These are phyloP conservation scores for Drosophila navojoa DNA, from an alignment of 1,140 invertebrate genomes.

Conservation along the genomic window DNA sequence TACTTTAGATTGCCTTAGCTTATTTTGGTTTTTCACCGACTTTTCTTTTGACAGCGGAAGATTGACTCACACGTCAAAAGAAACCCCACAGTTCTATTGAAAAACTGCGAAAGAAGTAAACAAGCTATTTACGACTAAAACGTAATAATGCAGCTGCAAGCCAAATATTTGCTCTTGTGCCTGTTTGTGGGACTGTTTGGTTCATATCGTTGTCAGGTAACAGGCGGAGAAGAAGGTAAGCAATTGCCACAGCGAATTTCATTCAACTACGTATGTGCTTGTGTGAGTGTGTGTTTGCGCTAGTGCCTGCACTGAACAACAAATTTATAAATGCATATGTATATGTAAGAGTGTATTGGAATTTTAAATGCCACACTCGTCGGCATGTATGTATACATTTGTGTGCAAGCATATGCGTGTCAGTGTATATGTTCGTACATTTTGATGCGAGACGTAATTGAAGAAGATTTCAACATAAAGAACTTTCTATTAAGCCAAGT, in stretches of 20 bases:
- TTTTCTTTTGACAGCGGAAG: constrained; percentile 23
- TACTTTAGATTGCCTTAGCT: neutral
- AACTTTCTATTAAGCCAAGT: constrained; percentile 38
- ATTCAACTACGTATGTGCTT: constrained; percentile 12
- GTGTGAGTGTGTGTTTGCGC: constrained; percentile 6
- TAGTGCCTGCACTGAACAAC: constrained; percentile 25
- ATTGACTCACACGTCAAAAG: constrained; percentile 43
- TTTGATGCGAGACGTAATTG: constrained; percentile 27
- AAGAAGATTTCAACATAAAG: constrained; percentile 38
- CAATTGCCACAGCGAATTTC: constrained; percentile 41
- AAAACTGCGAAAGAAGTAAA: constrained; percentile 48
- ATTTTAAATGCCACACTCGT: constrained; percentile 57
- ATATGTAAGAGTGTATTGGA: constrained; percentile 29
- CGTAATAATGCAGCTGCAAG: constrained; percentile 63
- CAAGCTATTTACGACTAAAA: constrained; percentile 41
- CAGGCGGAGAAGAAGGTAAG: constrained; percentile 61
- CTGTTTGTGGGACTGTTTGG: constrained; percentile 70
- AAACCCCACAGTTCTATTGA: constrained; percentile 30
- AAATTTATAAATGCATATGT: constrained; percentile 21
- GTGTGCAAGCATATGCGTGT: neutral
- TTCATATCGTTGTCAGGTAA: constrained; percentile 37
- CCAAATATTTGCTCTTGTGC: constrained; percentile 68
- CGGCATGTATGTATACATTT: neutral
- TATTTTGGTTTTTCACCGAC: constrained; percentile 35
- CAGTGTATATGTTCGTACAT: neutral